Base-by-base conservation (phyloP, 2,797 vertebrate genomes). In the Nannoperca australis region DNA sequence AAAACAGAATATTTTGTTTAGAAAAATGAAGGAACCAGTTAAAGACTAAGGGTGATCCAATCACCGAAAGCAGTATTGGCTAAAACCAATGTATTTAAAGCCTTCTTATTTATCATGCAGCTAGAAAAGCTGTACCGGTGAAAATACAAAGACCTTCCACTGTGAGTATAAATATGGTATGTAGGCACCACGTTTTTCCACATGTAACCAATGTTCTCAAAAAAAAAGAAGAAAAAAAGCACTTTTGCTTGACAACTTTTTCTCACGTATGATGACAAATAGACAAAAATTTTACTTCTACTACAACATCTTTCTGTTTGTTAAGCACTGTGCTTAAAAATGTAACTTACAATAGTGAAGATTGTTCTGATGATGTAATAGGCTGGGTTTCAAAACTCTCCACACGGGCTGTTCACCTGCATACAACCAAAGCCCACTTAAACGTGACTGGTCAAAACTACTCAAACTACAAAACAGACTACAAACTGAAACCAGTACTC, bases 301-400 rank as follows among this genome's bases (percentile, higher is more conserved):
- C 17, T 24, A 45, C 11, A 50, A 62, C 40, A 22, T 51, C 4
- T 18, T 42, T 40, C 3, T 44, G 40, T 60, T 32, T 34, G 30
- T 58, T 71, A 15, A 22, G n/a, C 4, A 15, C 9, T 49, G 38
- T 27, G 44, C 40, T 34, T 42, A 12, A 24, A 51, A 64, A 54
- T 42, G 47, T 40, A 30, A 56, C 3, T 5, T 2, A 2, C 60
- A 63, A 34, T 7, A 49, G 17, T 51, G 7, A 38, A 22, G 20
- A 53, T 1, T 38, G n/a, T 56, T 36, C 4, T n/a, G 50, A 50
- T 40, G 17, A 30, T 12, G 11, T 38, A 44, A 38, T 60, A 3
- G 18, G 63, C 53, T 60, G 34, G 77, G 38, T 54, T 68, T 73
- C 30, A 54, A 56, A 56, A 30, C 17, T 5, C 34, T 34, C 34